phyloP scores from a whole-genome alignment of 2,888 invertebrate genomes.

The Lumbricus terrestris region DNA sequence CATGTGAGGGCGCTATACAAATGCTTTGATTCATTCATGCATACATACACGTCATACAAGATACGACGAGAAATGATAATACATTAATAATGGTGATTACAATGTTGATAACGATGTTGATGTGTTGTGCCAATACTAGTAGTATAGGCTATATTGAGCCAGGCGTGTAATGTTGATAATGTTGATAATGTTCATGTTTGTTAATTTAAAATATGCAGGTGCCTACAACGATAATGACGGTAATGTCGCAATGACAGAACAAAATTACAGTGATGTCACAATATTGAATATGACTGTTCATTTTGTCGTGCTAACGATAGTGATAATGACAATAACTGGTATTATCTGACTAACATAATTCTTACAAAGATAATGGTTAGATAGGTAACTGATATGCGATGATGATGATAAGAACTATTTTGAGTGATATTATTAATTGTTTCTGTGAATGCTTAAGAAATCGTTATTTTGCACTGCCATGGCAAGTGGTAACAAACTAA shows the following conservation, averaged over 20 bases:
- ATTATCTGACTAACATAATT: too few species aligned
- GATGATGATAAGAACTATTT: not conserved
- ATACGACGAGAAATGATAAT: too few species aligned
- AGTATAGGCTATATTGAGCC: too few species aligned
- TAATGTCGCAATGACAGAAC: too few species aligned
- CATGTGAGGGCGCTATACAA: too few species aligned
- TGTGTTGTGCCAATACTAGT: not conserved
- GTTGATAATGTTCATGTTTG: not conserved
- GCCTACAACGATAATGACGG: not conserved
- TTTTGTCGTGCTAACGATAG: not conserved
- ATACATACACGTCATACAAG: too few species aligned
- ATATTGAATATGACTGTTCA: not conserved
- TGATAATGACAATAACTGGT: too few species aligned
- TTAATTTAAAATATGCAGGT: not conserved
- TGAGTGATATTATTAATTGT: too few species aligned
- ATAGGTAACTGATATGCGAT: not conserved
- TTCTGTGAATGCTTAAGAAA: not conserved
- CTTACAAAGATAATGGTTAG: not conserved
- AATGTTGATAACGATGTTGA: not conserved
- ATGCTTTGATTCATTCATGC: too few species aligned
- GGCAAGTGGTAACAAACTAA: not conserved
- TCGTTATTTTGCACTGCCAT: not conserved
- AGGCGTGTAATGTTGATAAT: not conserved
- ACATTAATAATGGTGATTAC: too few species aligned
- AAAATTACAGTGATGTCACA: not conserved